Evolutionary conservation across 2,888 invertebrate species (phyloP).

Genomic region (Perizoma flavofasciatum): DNA sequence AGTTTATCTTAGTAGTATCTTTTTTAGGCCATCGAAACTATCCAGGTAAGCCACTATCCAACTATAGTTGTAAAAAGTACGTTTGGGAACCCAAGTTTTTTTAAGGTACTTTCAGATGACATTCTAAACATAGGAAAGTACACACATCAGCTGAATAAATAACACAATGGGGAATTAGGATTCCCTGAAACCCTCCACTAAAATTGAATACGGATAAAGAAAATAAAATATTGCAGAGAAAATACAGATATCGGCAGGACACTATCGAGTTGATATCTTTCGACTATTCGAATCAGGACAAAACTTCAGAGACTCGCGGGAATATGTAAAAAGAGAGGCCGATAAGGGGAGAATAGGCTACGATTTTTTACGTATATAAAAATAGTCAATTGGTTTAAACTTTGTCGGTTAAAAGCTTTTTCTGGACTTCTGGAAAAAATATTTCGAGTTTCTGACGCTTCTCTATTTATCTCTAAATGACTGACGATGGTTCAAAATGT

Average conservation of each 20-base stretch:
- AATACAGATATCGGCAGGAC: conserved; percentile 61
- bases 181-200: conserved; percentile 29
- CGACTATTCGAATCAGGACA: conserved; percentile 62
- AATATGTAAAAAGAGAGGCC: conserved; percentile 60
- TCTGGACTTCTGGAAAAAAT: too few species aligned
- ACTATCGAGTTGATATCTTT: conserved; percentile 57
- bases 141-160: conserved; percentile 42
- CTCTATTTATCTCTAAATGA: too few species aligned
- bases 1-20: too few species aligned
- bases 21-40: too few species aligned
- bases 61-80: too few species aligned
- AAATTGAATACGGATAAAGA: conserved; percentile 58
- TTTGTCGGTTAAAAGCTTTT: too few species aligned
- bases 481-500: too few species aligned
- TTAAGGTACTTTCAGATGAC: not conserved
- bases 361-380: not conserved
- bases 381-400: too few species aligned
- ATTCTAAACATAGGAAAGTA: conserved; percentile 18
- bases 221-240: conserved; percentile 55
- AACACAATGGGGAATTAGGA: conserved; percentile 35
- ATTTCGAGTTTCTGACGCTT: too few species aligned
- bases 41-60: too few species aligned
- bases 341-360: conserved; percentile 47
- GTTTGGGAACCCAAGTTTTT: not conserved
- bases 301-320: conserved; percentile 43